Evolutionary conservation across 2,113 vertebrate species (phyloP).

Genomic region (Oophaga pumilio): DNA sequence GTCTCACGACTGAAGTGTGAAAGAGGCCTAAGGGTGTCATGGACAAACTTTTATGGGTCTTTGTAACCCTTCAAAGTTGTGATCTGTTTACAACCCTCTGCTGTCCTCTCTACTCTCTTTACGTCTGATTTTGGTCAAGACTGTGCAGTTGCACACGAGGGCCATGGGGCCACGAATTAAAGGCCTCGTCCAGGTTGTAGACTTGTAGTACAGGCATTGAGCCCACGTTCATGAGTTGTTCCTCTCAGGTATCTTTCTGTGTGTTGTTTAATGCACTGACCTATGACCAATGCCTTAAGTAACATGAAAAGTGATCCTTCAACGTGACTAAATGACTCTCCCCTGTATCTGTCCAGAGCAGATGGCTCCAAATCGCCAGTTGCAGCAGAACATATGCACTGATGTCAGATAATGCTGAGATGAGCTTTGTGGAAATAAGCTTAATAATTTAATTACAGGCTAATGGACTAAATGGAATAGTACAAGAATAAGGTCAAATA

Average conservation of each 20-base stretch:
- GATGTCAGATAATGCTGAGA: not conserved
- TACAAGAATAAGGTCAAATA: not conserved
- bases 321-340: constrained; percentile 13
- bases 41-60: no score
- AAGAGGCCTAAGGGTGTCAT: no score
- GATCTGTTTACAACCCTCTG: no score
- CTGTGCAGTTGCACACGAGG: not conserved
- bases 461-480: constrained; percentile 10
- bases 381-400: constrained; percentile 18
- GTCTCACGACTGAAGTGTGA: no score
- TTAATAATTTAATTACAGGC: constrained; percentile 20
- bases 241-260: not conserved
- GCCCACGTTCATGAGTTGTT: not conserved
- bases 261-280: not conserved
- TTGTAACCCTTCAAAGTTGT: no score
- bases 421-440: not conserved
- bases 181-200: no score
- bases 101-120: not conserved
- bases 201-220: not conserved
- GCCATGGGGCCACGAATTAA: not conserved
- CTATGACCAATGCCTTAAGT: constrained; percentile 3
- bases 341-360: constrained; percentile 20
- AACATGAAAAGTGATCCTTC: constrained; percentile 15
- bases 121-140: not conserved
- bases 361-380: constrained; percentile 36